Conservation (phyloP, 2,113 vertebrate genomes). For the Calypte anna region DNA sequence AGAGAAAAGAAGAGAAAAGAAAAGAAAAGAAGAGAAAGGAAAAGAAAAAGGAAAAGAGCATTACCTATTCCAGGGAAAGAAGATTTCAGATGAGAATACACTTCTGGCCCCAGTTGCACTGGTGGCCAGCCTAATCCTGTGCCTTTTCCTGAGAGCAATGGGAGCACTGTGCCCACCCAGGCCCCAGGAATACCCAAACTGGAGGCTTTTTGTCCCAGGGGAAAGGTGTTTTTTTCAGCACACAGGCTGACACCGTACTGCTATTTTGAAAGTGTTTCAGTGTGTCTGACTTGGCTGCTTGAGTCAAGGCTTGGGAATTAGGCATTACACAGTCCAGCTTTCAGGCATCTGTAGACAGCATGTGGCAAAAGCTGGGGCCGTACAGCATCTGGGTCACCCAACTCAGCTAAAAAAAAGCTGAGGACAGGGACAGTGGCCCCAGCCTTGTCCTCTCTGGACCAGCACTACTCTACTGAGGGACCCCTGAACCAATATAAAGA, state of each 20-base stretch:
- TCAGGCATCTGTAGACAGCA: conserved; percentile 24
- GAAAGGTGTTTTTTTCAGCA: neutral
- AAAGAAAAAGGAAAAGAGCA: neutral
- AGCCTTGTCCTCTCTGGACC: neutral
- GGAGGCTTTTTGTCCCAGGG: neutral
- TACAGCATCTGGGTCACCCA: neutral
- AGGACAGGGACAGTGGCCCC: accelerated
- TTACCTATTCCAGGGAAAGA: neutral
- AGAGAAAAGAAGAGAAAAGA: neutral
- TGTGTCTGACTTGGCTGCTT: conserved; percentile 55
- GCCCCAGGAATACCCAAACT: neutral
- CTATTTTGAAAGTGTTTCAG: neutral
- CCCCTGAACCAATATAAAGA: accelerated
- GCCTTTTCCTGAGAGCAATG: neutral
- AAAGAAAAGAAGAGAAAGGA: neutral
- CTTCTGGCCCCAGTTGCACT: neutral
- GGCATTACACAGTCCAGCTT: neutral
- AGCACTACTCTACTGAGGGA: accelerated
- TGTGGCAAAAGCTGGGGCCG: neutral
- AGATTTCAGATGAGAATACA: neutral
- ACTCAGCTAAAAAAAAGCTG: accelerated
- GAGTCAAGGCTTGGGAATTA: neutral
- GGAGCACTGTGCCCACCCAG: neutral
- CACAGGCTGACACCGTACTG: neutral
- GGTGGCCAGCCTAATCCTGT: neutral